Conservation (phyloP, 2,113 vertebrate species). For the Atherinomorus stipes region DNA sequence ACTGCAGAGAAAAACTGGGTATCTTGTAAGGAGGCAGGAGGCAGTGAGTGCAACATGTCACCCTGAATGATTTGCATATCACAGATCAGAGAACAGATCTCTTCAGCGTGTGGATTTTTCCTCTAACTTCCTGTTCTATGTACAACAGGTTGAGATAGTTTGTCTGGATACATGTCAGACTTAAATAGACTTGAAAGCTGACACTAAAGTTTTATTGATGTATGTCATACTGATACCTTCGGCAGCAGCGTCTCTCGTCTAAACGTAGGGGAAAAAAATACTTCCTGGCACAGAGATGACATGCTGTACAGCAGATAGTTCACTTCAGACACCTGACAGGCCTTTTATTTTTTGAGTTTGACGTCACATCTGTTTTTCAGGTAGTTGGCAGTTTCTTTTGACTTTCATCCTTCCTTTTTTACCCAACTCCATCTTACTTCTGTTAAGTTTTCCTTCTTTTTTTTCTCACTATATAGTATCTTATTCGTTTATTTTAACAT, state of each 20-base stretch:
- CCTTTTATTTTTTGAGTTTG: constrained; percentile 23
- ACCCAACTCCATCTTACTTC: not conserved
- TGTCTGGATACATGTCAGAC: constrained; percentile 25
- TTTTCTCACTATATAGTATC: not conserved
- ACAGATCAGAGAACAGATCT: constrained; percentile 16
- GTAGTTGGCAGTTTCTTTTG: not conserved
- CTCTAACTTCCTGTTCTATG: constrained; percentile 8
- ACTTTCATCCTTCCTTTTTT: constrained; percentile 5
- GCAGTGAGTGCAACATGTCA: not conserved
- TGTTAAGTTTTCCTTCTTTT: not conserved
- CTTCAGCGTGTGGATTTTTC: not conserved
- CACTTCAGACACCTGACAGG: constrained; percentile 20
- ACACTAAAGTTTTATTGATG: constrained; percentile 36
- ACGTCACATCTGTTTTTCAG: constrained; percentile 15
- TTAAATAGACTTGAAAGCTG: constrained; percentile 37
- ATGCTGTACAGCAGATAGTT: constrained; percentile 11
- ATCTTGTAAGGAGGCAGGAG: not conserved
- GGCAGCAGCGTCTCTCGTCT: not conserved
- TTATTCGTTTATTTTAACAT: not conserved
- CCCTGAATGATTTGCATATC: constrained; percentile 21
- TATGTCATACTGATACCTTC: constrained; percentile 10
- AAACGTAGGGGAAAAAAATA: constrained; percentile 2
- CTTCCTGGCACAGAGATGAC: not conserved
- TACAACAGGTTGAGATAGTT: constrained; percentile 6
- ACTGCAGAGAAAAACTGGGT: too few species aligned